Conservation (phyloP, 2,888 invertebrate species). For the Clanis bilineata region DNA sequence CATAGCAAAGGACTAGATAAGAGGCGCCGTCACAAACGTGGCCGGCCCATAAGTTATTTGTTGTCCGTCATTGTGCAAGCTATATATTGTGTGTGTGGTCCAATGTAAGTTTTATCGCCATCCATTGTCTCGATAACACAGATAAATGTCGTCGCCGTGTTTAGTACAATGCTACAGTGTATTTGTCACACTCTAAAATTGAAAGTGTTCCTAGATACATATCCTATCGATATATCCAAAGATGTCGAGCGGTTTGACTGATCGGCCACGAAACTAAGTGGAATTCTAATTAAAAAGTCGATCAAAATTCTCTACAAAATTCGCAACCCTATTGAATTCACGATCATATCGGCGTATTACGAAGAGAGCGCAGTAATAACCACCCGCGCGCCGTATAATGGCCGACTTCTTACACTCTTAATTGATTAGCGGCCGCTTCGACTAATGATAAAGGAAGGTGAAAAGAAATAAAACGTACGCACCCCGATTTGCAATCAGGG, state of each 20-base stretch:
- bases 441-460: slow-evolving; percentile 82
- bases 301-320: slow-evolving; percentile 71
- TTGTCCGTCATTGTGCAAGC: slow-evolving; percentile 68
- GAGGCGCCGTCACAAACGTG: slow-evolving; percentile 61
- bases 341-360: slow-evolving; percentile 79
- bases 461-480: slow-evolving; percentile 78
- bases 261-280: neutral
- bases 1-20: slow-evolving; percentile 61
- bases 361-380: slow-evolving; percentile 77
- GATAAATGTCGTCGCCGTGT: slow-evolving; percentile 79
- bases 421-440: slow-evolving; percentile 82
- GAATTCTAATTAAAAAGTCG: slow-evolving; percentile 69
- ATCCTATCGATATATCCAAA: slow-evolving; percentile 28
- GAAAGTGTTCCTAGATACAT: slow-evolving; percentile 57
- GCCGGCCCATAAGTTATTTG: slow-evolving; percentile 73
- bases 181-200: slow-evolving; percentile 70
- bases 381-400: slow-evolving; percentile 78
- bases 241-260: neutral
- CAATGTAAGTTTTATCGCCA: slow-evolving; percentile 76
- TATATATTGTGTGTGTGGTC: slow-evolving; percentile 81
- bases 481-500: slow-evolving; percentile 72
- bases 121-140: slow-evolving; percentile 80
- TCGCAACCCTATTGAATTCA: slow-evolving; percentile 79
- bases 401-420: slow-evolving; percentile 82
- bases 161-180: slow-evolving; percentile 73